Percentiles rank a stretch among this genome's conserved stretches.
phyloP scores from a whole-genome alignment of 2,113 vertebrate genomes.

The Heterocephalus glaber region DNA sequence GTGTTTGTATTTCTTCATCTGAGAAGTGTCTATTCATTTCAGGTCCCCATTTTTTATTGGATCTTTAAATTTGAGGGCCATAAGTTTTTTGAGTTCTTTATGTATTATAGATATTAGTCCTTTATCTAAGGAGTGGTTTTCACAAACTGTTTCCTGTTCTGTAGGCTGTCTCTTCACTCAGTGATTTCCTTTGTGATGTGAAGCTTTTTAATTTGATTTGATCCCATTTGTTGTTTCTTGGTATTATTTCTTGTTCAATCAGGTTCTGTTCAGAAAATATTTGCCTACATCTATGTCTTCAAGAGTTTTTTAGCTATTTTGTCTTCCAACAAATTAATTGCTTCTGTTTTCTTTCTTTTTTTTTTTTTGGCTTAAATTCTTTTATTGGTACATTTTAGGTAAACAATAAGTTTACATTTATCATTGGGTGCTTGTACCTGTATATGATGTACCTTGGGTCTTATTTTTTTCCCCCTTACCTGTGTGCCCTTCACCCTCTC shows the following conservation, averaged over 20 bases:
- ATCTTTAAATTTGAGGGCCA: background rate
- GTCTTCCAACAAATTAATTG: background rate
- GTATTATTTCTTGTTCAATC: background rate
- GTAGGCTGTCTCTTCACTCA: background rate
- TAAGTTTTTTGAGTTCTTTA: background rate
- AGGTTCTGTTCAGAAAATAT: background rate
- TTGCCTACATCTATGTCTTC: background rate
- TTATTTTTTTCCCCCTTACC: too few species aligned
- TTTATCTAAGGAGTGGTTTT: background rate
- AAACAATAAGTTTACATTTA: too few species aligned
- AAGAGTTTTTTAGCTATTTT: background rate
- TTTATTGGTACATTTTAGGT: too few species aligned
- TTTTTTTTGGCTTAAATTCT: too few species aligned
- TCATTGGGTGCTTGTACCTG: too few species aligned
- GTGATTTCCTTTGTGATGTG: background rate
- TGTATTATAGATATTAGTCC: background rate
- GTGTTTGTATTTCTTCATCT: background rate
- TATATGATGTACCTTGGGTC: too few species aligned
- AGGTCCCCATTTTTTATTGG: background rate
- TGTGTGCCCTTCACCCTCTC: too few species aligned
- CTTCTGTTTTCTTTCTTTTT: too few species aligned
- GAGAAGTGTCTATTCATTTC: background rate
- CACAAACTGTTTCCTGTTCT: background rate
- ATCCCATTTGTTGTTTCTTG: background rate
- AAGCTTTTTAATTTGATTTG: background rate